A percentile compares a stretch with the other conserved stretches of the same genome.
phyloP scores from a whole-genome alignment of 2,888 invertebrate species.

The Drosophila sordidapex region DNA sequence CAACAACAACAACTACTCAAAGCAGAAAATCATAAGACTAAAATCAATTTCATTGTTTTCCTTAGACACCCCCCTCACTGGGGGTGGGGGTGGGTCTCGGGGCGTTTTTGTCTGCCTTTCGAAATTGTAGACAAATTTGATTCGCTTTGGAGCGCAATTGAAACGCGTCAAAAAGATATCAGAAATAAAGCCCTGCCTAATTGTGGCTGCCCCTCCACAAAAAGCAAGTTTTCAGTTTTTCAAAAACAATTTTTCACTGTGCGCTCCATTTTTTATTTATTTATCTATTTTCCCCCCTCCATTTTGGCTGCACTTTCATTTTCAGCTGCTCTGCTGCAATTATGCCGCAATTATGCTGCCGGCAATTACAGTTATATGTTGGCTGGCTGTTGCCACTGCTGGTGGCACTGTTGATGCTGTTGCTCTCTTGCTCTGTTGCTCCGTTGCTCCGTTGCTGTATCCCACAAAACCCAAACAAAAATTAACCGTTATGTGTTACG shows the following conservation, averaged over 20 bases:
- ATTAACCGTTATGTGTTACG: slow-evolving; percentile 71
- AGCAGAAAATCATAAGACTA: slow-evolving; percentile 29
- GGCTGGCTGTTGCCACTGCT: slow-evolving; percentile 28
- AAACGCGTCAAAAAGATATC: slow-evolving; percentile 57
- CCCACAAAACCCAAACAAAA: slow-evolving; percentile 49
- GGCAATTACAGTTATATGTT: slow-evolving; percentile 72
- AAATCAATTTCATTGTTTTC: slow-evolving; percentile 73
- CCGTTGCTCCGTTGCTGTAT: slow-evolving; percentile 17
- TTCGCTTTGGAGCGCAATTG: slow-evolving; percentile 70
- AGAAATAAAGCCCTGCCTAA: slow-evolving; percentile 32
- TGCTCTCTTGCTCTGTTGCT: slow-evolving; percentile 5
- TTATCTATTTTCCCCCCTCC: slow-evolving; percentile 2
- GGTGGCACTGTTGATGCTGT: slow-evolving; percentile 4
- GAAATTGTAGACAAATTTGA: slow-evolving; percentile 72
- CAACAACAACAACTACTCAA: slow-evolving; percentile 8
- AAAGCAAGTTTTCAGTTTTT: slow-evolving; percentile 15
- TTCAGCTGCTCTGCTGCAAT: slow-evolving; percentile 69
- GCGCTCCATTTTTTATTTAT: slow-evolving; percentile 6
- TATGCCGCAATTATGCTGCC: slow-evolving; percentile 70
- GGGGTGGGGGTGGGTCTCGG: background rate
- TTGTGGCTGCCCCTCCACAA: slow-evolving; percentile 21
- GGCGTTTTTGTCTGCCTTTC: slow-evolving; percentile 61
- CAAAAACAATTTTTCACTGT: slow-evolving; percentile 15
- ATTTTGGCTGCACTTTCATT: slow-evolving; percentile 77
- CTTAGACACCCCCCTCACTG: slow-evolving; percentile 7